phyloP scores from a whole-genome alignment of 2,888 invertebrate species.

The Macrostomum cliftonense region DNA sequence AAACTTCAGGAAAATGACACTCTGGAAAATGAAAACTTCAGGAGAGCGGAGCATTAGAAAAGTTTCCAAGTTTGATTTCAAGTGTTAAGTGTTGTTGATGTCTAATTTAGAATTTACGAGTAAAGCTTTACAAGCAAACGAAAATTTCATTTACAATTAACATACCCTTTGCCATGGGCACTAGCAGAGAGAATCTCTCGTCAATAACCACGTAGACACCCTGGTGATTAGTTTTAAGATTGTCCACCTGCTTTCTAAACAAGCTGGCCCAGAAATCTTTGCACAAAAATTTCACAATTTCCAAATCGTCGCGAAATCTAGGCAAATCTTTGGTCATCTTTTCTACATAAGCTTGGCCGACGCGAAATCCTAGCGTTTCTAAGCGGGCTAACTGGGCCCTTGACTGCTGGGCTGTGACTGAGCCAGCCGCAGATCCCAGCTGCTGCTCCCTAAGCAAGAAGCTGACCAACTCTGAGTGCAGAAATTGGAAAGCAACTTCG shows the following conservation, averaged over 20 bases:
- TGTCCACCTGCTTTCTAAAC: constrained; percentile 94
- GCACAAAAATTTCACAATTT: constrained; percentile 92
- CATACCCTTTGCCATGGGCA: constrained; percentile 64
- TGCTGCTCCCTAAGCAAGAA: too few species aligned
- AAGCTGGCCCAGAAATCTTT: constrained; percentile 96
- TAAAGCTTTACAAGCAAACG: too few species aligned
- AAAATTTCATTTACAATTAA: too few species aligned
- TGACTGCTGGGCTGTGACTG: too few species aligned
- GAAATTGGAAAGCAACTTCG: too few species aligned
- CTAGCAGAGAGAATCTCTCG: constrained; percentile 72
- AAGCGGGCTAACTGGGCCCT: constrained; percentile 21
- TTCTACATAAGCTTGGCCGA: constrained; percentile 44
- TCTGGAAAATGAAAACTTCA: too few species aligned
- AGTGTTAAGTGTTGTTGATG: too few species aligned
- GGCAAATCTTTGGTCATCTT: constrained; percentile 63
- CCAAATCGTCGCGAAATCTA: constrained; percentile 84
- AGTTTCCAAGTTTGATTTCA: not conserved
- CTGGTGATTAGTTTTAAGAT: constrained; percentile 77
- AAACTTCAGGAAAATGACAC: too few species aligned
- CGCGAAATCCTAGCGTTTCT: constrained; percentile 44
- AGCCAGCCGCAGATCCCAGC: too few species aligned
- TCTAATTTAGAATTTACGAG: too few species aligned
- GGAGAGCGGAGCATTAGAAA: too few species aligned
- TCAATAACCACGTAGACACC: constrained; percentile 94
- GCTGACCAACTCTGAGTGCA: too few species aligned